phyloP scores from a whole-genome alignment of 2,797 vertebrate species.

The Tapera naevia region DNA sequence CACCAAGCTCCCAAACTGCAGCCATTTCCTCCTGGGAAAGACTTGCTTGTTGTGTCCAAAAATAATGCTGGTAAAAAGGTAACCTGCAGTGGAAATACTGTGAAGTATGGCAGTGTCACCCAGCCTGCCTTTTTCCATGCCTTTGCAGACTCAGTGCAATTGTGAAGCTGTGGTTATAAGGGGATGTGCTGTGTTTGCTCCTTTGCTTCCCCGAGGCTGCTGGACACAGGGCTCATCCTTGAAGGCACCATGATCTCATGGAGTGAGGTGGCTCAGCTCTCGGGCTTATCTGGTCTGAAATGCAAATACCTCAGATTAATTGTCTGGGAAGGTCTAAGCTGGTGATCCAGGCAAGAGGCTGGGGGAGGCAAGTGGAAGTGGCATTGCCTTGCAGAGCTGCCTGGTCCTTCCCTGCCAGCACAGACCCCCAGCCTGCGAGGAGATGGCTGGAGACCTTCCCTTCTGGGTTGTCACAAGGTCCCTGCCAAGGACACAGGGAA shows the following conservation, averaged over 20 bases:
- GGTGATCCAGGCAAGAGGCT: not conserved
- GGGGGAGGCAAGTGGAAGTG: not conserved
- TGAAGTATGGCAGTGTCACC: rapidly evolving
- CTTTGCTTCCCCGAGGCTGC: not conserved
- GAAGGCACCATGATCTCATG: not conserved
- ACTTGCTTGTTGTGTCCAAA: not conserved
- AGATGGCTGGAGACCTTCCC: not conserved
- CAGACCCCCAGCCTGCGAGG: not conserved
- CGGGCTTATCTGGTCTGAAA: not conserved
- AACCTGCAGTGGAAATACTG: not conserved
- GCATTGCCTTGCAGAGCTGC: not conserved
- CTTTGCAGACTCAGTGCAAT: not conserved
- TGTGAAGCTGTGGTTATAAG: not conserved
- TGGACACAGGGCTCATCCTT: not conserved
- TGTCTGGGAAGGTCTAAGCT: not conserved
- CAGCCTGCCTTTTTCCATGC: not conserved
- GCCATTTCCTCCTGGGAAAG: not conserved
- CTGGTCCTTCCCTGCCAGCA: not conserved
- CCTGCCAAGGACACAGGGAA: not conserved
- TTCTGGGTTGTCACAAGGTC: not conserved
- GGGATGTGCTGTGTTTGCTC: not conserved
- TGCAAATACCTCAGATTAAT: not conserved
- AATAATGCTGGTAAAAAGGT: not conserved
- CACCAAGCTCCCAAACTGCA: not conserved
- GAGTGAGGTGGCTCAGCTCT: not conserved